Base-by-base conservation (phyloP, 1,140 invertebrate genomes). In the Lepeophtheirus salmonis region DNA sequence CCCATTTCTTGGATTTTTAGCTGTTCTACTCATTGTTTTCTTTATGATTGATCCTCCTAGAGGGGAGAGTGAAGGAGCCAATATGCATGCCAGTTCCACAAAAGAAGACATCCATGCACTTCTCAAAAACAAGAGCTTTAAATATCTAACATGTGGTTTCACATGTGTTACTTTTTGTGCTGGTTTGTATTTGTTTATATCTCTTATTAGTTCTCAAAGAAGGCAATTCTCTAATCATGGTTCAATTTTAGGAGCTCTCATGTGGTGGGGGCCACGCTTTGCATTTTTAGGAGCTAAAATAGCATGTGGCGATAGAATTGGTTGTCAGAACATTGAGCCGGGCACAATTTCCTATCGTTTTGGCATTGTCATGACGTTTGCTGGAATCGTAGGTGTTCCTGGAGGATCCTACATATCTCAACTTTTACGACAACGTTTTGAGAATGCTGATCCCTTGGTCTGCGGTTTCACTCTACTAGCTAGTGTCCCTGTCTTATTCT, bases 121-220 rank as follows among this genome's bases (percentile, higher is more conserved):
- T 13, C n/a, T 14, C 23, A 21, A 30, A 18, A 61, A 61, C 49
- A 61, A 54, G 63, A 89, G 90, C 66, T 96, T 95, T 70, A 84
- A 97, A 77, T 75, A 90, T 60, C 89, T 89, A 3, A 92, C 91
- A 3, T 71, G 81, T 17, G 94, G 89, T 53, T 97, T 97, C 68
- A 97, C 92, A 0, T 94, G 89, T 70, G 91, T 97, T 4, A 84
- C 94, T 1, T 98, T 97, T 70, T 90, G 96, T 3, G 82, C 90
- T n/a, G 95, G 95, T 53, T n/a, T n/a, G 22, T 23, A 24, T 16
- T 6, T 17, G 16, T 12, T 12, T 12, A n/a, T 6, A 41, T 41
- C 30, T 41, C 6, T 41, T 10, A 41, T 41, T n/a, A 41, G n/a
- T n/a, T n/a, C n/a, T n/a, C n/a, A n/a, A n/a, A n/a, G n/a, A n/a